A percentile compares a stretch with the other conserved stretches of the same genome.
phyloP scores from a whole-genome alignment of 2,888 invertebrate species.

The Ischnura elegans region DNA sequence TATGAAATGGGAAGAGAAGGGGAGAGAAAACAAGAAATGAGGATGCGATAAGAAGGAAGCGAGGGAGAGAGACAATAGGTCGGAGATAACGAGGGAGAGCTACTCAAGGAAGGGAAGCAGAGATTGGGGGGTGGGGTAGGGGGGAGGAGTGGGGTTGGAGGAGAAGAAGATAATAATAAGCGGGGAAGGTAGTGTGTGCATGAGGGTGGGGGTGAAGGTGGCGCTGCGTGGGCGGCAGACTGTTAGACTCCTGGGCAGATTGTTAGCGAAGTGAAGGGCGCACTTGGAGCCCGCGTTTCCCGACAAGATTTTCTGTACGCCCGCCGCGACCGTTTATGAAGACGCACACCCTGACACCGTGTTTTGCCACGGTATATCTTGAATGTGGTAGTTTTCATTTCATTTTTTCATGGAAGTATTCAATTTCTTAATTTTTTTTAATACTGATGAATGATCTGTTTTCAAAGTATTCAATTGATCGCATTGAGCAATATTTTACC shows the following conservation, averaged over 20 bases:
- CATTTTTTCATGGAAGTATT: too few species aligned
- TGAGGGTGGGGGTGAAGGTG: background rate
- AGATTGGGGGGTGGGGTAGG: background rate
- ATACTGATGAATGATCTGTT: too few species aligned
- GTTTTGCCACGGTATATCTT: too few species aligned
- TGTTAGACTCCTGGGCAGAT: background rate
- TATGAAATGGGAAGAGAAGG: too few species aligned
- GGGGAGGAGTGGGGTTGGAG: background rate
- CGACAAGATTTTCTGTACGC: too few species aligned
- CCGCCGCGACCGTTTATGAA: too few species aligned
- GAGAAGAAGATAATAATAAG: background rate
- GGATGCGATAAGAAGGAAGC: background rate
- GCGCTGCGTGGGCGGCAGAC: background rate
- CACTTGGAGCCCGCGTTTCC: background rate
- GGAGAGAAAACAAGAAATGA: background rate
- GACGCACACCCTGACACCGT: too few species aligned
- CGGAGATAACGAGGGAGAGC: constrained; percentile 9
- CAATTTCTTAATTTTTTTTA: too few species aligned
- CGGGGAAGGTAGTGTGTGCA: background rate
- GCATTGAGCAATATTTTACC: too few species aligned
- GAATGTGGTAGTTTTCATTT: too few species aligned
- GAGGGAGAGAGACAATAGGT: background rate
- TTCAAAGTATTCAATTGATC: too few species aligned
- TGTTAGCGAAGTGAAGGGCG: background rate
- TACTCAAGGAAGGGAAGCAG: background rate